These are phyloP conservation scores for Micrasema longulum DNA, from an alignment of 1,140 invertebrate genomes.

Conservation along the genomic window DNA sequence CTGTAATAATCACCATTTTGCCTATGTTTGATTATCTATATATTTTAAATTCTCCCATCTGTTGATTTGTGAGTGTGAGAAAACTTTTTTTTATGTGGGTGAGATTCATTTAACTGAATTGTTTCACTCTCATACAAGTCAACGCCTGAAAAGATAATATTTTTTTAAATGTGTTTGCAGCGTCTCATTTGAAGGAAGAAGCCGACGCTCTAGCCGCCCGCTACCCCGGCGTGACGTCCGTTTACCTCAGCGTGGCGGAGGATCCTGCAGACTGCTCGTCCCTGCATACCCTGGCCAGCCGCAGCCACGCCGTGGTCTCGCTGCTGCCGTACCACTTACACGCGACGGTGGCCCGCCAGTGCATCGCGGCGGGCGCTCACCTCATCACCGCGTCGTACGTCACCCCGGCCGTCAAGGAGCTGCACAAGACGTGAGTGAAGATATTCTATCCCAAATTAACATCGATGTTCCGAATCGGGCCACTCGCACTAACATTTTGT, in stretches of 20 bases:
- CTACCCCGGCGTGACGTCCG: constrained; percentile 83
- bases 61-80: too few relatives aligned
- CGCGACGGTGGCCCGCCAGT: constrained; percentile 85
- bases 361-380: constrained; percentile 87
- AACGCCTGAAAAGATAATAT: too few relatives aligned
- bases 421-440: constrained; percentile 78
- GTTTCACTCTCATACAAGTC: too few relatives aligned
- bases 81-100: too few relatives aligned
- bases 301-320: constrained; percentile 76
- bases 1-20: too few relatives aligned
- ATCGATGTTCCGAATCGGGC: too few relatives aligned
- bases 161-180: too few relatives aligned
- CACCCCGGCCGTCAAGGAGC: constrained; percentile 81
- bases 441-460: too few relatives aligned
- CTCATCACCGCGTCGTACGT: constrained; percentile 98
- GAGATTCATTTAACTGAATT: too few relatives aligned
- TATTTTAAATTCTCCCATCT: too few relatives aligned
- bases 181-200: constrained; percentile 89
- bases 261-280: constrained; percentile 72
- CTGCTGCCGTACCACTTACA: constrained; percentile 94
- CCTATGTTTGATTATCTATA: too few relatives aligned
- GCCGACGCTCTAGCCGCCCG: constrained; percentile 83
- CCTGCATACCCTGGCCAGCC: constrained; percentile 66
- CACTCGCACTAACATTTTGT: too few relatives aligned
- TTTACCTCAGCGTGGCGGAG: constrained; percentile 83